Conservation (phyloP, 2,797 vertebrate genomes). For the Spondyliosoma cantharus region DNA sequence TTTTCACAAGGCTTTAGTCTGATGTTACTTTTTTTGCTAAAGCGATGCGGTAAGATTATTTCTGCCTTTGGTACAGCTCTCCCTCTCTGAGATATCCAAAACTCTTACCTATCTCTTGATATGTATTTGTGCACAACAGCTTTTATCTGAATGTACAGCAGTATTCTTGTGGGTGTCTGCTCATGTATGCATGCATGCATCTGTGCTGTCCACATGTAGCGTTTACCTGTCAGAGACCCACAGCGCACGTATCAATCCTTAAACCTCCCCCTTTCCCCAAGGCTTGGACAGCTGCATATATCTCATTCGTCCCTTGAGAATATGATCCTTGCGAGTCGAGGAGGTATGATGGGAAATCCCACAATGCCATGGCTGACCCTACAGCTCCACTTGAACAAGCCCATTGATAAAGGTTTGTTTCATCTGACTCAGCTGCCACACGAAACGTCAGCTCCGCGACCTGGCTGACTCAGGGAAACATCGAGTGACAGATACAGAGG, state of each 20-base stretch:
- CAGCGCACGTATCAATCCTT: neutral
- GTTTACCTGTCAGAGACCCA: slow-evolving; percentile 3
- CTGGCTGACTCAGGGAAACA: slow-evolving; percentile 11
- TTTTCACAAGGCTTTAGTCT: neutral
- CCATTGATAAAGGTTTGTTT: slow-evolving; percentile 29
- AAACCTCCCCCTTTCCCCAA: slow-evolving; percentile 14
- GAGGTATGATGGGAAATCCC: slow-evolving; percentile 44
- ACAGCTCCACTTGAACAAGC: slow-evolving; percentile 25
- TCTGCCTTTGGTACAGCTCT: neutral
- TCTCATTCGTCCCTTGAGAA: slow-evolving; percentile 32
- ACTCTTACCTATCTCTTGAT: neutral
- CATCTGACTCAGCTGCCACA: slow-evolving; percentile 27
- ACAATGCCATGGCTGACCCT: slow-evolving; percentile 3
- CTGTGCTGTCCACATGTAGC: neutral
- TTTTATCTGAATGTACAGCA: neutral
- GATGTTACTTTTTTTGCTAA: slow-evolving; percentile 9
- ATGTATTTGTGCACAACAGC: neutral
- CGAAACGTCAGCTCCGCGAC: neutral
- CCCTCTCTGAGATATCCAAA: neutral
- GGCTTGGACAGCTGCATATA: slow-evolving; percentile 16
- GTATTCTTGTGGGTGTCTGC: neutral
- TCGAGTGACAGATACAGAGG: neutral
- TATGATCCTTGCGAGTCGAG: neutral
- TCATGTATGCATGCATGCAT: neutral
- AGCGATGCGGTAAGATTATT: slow-evolving; percentile 5